Percentiles rank a stretch among this genome's conserved stretches.
Conservation (phyloP, 2,888 invertebrate species). For the Lissocephala sabroskyi region DNA sequence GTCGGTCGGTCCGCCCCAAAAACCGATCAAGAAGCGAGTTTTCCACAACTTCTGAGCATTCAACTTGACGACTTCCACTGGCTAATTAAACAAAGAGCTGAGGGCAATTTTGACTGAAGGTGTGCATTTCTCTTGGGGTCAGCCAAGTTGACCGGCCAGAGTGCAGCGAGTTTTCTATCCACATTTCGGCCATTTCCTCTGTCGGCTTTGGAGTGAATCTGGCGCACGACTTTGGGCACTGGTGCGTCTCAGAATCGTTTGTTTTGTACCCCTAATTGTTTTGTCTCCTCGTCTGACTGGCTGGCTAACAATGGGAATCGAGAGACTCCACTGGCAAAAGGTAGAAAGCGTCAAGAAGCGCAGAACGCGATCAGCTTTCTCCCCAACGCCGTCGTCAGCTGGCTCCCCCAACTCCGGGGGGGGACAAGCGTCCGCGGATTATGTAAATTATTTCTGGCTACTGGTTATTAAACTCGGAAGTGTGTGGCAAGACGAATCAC, state of each 20-base stretch:
- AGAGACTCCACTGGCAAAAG: constrained; percentile 25
- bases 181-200: not conserved
- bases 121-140: too few relatives aligned
- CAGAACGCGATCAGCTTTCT: constrained; percentile 50
- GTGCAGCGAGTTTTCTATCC: not conserved
- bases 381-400: constrained; percentile 8
- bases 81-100: too few relatives aligned
- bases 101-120: too few relatives aligned
- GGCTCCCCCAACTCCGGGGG: not conserved
- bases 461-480: constrained; percentile 37
- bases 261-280: constrained; percentile 42
- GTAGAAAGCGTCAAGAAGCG: constrained; percentile 59
- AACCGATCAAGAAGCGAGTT: too few relatives aligned
- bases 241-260: constrained; percentile 47
- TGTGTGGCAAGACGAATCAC: constrained; percentile 20
- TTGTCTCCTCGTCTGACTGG: not conserved
- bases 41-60: too few relatives aligned
- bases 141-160: not conserved
- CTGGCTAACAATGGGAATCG: too few relatives aligned
- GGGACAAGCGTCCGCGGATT: constrained; percentile 15
- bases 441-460: constrained; percentile 42
- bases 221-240: constrained; percentile 34
- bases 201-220: not conserved
- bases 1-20: too few relatives aligned
- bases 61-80: too few relatives aligned